These are phyloP conservation scores for Oncorhynchus kisutch DNA, from an alignment of 2,113 vertebrate genomes.

Conservation along the genomic window DNA sequence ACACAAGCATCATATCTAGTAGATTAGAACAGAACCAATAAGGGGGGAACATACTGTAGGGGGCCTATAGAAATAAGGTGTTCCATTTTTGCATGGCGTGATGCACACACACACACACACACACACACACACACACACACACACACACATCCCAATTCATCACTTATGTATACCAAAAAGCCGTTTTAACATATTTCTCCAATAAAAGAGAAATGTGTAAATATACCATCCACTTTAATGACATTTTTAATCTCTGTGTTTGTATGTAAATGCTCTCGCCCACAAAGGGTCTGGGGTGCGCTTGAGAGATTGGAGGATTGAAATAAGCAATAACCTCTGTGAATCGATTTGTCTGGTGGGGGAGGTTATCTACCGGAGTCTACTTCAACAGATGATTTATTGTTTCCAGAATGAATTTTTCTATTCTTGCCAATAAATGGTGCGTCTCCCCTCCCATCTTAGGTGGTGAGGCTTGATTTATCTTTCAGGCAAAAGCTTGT, in stretches of 20 bases:
- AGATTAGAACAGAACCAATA: too few species aligned
- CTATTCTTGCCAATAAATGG: conserved; percentile 68
- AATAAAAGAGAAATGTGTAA: conserved; percentile 6
- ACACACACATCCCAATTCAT: too few species aligned
- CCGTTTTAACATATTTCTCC: conserved; percentile 5
- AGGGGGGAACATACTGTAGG: too few species aligned
- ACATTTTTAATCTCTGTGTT: conserved; percentile 44
- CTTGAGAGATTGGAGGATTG: conserved; percentile 37
- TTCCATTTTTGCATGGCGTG: too few species aligned
- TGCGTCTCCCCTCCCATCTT: conserved; percentile 60
- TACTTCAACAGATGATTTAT: conserved; percentile 65
- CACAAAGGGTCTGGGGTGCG: conserved; percentile 45
- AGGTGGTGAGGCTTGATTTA: conserved; percentile 64
- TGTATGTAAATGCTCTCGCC: conserved; percentile 60
- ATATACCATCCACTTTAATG: conserved; percentile 23
- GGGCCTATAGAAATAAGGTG: too few species aligned
- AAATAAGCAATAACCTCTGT: conserved; percentile 55
- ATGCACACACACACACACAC: too few species aligned
- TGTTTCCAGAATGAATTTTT: conserved; percentile 66
- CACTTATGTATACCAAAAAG: neutral
- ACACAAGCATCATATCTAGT: too few species aligned
- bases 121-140: too few species aligned
- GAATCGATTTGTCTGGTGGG: conserved; percentile 64
- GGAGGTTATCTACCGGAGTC: conserved; percentile 54
- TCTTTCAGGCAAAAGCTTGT: conserved; percentile 40